These are phyloP conservation scores for Pempheris klunzingeri DNA, from an alignment of 2,797 vertebrate genomes.

Conservation along the genomic window DNA sequence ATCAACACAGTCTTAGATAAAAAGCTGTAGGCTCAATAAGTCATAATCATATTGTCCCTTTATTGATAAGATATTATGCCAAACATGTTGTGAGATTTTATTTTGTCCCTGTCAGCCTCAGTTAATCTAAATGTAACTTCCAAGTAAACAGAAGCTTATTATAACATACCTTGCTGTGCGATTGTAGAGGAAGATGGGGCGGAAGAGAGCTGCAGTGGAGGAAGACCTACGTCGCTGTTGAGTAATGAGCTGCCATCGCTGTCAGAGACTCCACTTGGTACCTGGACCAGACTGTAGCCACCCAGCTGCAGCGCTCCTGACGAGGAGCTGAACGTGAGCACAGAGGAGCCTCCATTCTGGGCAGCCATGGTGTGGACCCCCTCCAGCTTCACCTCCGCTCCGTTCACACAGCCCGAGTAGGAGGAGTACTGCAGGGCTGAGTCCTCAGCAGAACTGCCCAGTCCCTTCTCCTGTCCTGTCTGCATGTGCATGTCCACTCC, in stretches of 20 bases:
- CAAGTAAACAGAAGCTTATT: not conserved
- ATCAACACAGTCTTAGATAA: not conserved
- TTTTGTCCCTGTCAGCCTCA: not conserved
- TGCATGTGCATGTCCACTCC: slow-evolving; percentile 91
- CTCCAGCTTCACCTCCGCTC: slow-evolving; percentile 94
- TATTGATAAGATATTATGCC: not conserved
- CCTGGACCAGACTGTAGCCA: slow-evolving; percentile 95
- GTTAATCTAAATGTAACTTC: not conserved
- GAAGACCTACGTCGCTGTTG: slow-evolving; percentile 91
- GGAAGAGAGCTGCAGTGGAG: slow-evolving; percentile 92
- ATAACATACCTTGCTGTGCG: slow-evolving; percentile 91
- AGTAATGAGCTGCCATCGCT: slow-evolving; percentile 87
- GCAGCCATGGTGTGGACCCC: slow-evolving; percentile 87
- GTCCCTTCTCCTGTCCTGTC: slow-evolving; percentile 89
- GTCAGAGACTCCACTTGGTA: slow-evolving; percentile 88
- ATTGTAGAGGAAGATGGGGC: slow-evolving; percentile 87
- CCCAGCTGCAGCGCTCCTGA: slow-evolving; percentile 92
- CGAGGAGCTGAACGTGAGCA: slow-evolving; percentile 92
- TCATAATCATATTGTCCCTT: not conserved
- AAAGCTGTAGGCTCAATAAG: not conserved
- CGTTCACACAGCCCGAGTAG: slow-evolving; percentile 90
- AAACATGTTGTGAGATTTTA: slow-evolving; percentile 3
- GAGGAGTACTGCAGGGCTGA: slow-evolving; percentile 87
- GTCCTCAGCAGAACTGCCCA: slow-evolving; percentile 86
- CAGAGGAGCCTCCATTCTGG: slow-evolving; percentile 92